phyloP scores from a whole-genome alignment of 2,888 invertebrate genomes.

The Nemapogon koenigi region DNA sequence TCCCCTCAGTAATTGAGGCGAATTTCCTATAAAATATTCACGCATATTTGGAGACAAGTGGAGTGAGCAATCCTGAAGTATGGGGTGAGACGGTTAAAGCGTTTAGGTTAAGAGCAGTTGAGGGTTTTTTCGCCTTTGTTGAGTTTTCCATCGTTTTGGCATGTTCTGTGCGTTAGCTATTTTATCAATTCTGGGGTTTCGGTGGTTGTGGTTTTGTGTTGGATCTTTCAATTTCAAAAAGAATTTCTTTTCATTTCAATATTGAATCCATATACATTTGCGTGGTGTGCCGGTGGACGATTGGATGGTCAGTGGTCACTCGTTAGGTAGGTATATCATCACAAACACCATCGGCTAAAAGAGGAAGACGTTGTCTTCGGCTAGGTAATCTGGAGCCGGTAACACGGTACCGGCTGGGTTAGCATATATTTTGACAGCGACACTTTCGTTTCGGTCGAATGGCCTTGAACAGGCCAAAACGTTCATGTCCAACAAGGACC shows the following conservation, averaged over 20 bases:
- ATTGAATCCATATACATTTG: too few relatives aligned
- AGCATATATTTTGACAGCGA: too few relatives aligned
- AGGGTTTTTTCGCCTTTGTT: slow-evolving; percentile 56
- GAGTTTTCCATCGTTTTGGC: slow-evolving; percentile 55
- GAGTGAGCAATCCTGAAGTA: slow-evolving; percentile 60
- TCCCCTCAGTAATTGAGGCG: slow-evolving; percentile 29
- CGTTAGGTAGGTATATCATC: too few relatives aligned
- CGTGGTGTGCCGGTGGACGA: too few relatives aligned
- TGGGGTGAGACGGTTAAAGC: slow-evolving; percentile 61
- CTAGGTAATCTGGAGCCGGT: too few relatives aligned
- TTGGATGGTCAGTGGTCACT: too few relatives aligned
- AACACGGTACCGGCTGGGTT: too few relatives aligned
- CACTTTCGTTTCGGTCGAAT: too few relatives aligned
- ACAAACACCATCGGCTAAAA: too few relatives aligned
- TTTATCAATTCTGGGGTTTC: slow-evolving; percentile 52
- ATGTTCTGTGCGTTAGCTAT: slow-evolving; percentile 42
- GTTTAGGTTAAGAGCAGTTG: slow-evolving; percentile 55
- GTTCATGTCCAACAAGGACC: too few relatives aligned
- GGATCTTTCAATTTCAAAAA: neutral
- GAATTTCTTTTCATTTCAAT: slow-evolving; percentile 4
- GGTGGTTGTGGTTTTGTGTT: slow-evolving; percentile 20
- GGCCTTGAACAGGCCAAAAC: too few relatives aligned
- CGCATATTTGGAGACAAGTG: slow-evolving; percentile 62
- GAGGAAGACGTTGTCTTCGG: too few relatives aligned
- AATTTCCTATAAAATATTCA: slow-evolving; percentile 45